phyloP scores from a whole-genome alignment of 2,113 vertebrate genomes.

The Rana temporaria region DNA sequence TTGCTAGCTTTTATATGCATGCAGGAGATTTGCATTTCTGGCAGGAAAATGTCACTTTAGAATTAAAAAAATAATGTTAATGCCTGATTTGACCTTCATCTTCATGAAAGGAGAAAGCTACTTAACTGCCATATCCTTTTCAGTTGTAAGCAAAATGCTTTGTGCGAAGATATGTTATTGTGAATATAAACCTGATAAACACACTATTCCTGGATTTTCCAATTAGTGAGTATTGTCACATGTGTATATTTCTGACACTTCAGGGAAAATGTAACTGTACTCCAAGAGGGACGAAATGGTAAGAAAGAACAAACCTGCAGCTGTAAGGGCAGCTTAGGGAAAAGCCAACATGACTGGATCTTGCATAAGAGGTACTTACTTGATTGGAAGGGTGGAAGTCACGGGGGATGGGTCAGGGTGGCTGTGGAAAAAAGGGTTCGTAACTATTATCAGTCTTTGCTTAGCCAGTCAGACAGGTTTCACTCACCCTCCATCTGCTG shows the following conservation, averaged over 20 bases:
- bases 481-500: too few relatives aligned
- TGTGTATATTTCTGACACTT: neutral
- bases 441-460: too few relatives aligned
- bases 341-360: too few relatives aligned
- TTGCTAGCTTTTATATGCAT: conserved; percentile 39
- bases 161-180: neutral
- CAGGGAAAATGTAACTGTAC: neutral
- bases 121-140: conserved; percentile 6
- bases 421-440: too few relatives aligned
- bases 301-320: too few relatives aligned
- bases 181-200: neutral
- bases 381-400: too few relatives aligned
- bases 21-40: conserved; percentile 37
- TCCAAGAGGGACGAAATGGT: too few relatives aligned
- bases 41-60: conserved; percentile 49
- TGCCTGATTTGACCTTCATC: conserved; percentile 35
- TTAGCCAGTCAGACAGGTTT: too few relatives aligned
- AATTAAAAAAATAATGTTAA: conserved; percentile 39
- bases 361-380: too few relatives aligned
- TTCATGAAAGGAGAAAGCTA: conserved; percentile 28
- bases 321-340: too few relatives aligned
- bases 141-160: neutral
- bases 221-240: neutral
- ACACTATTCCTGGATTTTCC: too few relatives aligned
- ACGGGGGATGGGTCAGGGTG: too few relatives aligned